Evolutionary conservation across 2,113 vertebrate genomes (phyloP), one percentile per base, ranked within the genome.

Genomic region (Catharus bicknelli): DNA sequence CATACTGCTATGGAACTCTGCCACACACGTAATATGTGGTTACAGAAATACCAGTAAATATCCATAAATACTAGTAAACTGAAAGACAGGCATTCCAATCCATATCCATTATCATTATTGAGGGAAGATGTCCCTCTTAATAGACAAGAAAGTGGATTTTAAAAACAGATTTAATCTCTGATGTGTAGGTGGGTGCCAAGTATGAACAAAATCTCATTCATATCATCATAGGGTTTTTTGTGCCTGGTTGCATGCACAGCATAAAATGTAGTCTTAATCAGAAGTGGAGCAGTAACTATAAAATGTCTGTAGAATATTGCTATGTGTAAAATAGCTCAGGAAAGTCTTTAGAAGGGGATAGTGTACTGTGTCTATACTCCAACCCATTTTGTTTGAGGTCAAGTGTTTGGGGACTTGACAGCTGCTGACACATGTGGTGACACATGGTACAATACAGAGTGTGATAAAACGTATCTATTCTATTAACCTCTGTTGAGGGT

Each of bases 211-310:
- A 68, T 77, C 36, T n/a, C 42, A n/a, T 32, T 38, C 9, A 26
- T 9, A 42, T 43, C 15, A 40, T 47, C 22, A 22, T 2, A 18
- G 14, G 32, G 6, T 34, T 26, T 32, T 80, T 77, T 87, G 25
- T 68, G 27, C 29, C 25, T 51, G 4, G 5, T 4, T 77, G 13
- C 1, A 5, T 36, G 21, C 1, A 30, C 1, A 7, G 22, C 23
- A 72, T 53, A 54, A 94, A 72, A 76, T 50, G 4, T 10, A 91
- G 16, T 22, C 10, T 76, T 72, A 53, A 53, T 15, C 21, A 59
- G 54, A 19, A 80, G 8, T 54, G 11, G 4, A 81, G 6, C 8
- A 58, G 13, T 58, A 51, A 40, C 16, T 70, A 16, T n/a, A 32
- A 59, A 50, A 21, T 47, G 29, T 50, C 17, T 59, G 9, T 21